These are phyloP conservation scores for Cepaea nemoralis DNA, from an alignment of 1,140 invertebrate species.

Conservation along the genomic window DNA sequence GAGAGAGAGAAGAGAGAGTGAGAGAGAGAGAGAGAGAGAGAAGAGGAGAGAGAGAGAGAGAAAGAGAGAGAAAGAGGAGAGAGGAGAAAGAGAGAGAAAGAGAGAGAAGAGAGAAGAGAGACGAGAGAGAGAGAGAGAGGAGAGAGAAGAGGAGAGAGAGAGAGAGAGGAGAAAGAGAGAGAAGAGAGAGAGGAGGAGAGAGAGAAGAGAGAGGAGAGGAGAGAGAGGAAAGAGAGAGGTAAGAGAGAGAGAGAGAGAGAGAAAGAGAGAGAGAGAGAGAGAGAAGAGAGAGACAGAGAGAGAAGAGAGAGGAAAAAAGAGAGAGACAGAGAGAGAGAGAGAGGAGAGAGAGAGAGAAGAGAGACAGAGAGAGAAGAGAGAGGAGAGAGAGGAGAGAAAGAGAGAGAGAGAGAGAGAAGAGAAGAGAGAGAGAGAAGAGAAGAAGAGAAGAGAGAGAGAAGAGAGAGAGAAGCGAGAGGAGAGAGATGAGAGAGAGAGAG, in stretches of 20 bases:
- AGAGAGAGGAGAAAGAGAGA: background rate
- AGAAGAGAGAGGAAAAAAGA: background rate
- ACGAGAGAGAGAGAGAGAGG: background rate
- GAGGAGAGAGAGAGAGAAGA: background rate
- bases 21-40: background rate
- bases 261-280: background rate
- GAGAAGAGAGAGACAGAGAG: background rate
- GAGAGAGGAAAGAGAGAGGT: background rate
- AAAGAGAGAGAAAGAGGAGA: background rate
- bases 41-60: background rate
- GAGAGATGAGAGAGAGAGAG: too few relatives aligned
- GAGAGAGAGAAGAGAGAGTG: background rate
- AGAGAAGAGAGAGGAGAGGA: background rate
- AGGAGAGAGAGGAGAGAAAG: background rate
- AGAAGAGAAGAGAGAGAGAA: too few relatives aligned
- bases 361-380: background rate
- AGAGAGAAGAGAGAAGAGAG: background rate
- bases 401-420: background rate
- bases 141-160: background rate
- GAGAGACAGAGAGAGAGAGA: background rate
- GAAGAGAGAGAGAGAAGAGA: background rate
- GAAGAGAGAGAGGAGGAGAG: background rate
- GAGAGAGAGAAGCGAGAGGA: too few relatives aligned
- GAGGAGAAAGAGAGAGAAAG: background rate
- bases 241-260: background rate